Conservation (phyloP, 2,113 vertebrate genomes). For the Rhombomys opimus region DNA sequence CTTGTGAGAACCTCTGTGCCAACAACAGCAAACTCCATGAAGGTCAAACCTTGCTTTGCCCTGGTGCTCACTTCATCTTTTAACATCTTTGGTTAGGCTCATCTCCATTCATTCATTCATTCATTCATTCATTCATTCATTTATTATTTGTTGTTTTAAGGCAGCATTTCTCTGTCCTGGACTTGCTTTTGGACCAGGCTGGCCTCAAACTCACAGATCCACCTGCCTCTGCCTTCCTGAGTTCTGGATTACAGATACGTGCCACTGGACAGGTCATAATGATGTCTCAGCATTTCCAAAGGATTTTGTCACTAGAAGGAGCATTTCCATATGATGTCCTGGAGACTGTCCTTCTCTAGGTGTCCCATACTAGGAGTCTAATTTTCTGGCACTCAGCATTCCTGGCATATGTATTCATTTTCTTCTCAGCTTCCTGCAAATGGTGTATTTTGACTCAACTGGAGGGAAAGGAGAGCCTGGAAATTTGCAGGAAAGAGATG, state of each 20-base stretch:
- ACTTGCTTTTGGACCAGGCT: too few species aligned
- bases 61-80: not conserved
- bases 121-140: too few species aligned
- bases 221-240: too few species aligned
- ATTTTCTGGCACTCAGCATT: not conserved
- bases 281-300: not conserved
- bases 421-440: not conserved
- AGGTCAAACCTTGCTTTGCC: not conserved
- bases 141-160: too few species aligned
- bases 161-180: too few species aligned
- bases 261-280: too few species aligned
- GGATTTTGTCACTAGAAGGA: not conserved
- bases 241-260: too few species aligned
- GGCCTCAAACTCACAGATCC: too few species aligned
- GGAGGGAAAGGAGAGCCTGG: not conserved
- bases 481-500: not conserved
- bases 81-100: not conserved
- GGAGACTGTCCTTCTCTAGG: rapidly evolving
- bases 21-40: not conserved
- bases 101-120: too few species aligned
- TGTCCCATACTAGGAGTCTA: not conserved
- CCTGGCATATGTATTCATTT: not conserved
- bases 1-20: not conserved
- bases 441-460: not conserved
- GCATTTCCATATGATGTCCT: not conserved